Base-by-base conservation (phyloP, 1,140 invertebrate species). In the Dendrolimus punctatus region DNA sequence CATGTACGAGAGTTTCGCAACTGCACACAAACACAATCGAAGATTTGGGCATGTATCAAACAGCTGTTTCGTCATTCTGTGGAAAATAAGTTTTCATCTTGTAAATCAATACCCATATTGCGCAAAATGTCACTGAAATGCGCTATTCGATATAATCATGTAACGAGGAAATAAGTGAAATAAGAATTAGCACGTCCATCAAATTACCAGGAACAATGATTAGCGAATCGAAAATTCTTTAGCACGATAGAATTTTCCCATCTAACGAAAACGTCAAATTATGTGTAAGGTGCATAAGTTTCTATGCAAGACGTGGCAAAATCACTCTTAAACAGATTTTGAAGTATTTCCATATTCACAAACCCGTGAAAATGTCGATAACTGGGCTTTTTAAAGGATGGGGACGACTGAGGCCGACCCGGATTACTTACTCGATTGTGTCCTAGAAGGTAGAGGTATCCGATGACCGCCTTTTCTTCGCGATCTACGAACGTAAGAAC, bases 381-480 rank as follows among this genome's bases (percentile, higher is more conserved):
- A 68, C 70, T 58, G 76, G 66, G 59, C 71, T 71, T 80, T 79
- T 69, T 59, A 66, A 77, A 68, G 72, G 72, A 69, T 80, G 69
- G 62, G 62, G 68, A 66, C 75, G 69, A 80, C 73, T 81, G 69
- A 56, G 71, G 64, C 62, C 77, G 82, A 84, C 77, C 81, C 79
- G 78, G 73, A 84, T 80, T 77, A 84, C 80, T 86, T 81, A 86
- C 80, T 84, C 64, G 77, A 90, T 90, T 92, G 91, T 82, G 93
- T 93, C 88, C 93, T 90, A 70, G 93, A 94, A 68, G 93, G 93
- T 86, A 94, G 89, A 58, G 93, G 93, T 82, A 95, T 94, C 73
- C 94, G 91, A 88, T 93, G 93, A 76, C 91, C 93, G 80, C 92
- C 93, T 93, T 95, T 95, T 89, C 94, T 92, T 77, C 94, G 89